Base-by-base conservation (phyloP, 2,113 vertebrate species). In the Nothoprocta pentlandii region DNA sequence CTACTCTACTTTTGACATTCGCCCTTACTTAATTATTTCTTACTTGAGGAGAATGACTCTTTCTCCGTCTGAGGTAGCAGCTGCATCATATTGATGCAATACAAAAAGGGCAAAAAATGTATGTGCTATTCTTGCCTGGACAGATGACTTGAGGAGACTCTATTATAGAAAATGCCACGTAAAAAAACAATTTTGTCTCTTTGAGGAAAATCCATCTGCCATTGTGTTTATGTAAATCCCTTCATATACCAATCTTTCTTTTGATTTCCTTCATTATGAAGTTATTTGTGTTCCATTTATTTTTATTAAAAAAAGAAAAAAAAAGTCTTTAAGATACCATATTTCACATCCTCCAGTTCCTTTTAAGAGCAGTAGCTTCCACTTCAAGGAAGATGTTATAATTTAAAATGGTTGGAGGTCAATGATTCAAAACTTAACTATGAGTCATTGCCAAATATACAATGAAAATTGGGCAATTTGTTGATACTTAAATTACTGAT, bases 1-100 rank as follows among this genome's bases (percentile, higher is more conserved):
- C 6, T 21, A 54, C 34, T 10, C 22, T 63, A 30, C 58, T 86
- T 87, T 66, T 89, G 82, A 77, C 67, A 77, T 54, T 94, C 59
- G 46, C 32, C 17, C 59, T 82, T 75, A 80, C 16, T 89, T 92
- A 92, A 94, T 93, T 89, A 91, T 89, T 85, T 95, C 80, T 91
- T 89, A 74, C 36, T 66, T 87, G 70, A 36, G 30, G 42, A 95
- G 54, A 94, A 90, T 66, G 9, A 68, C 58, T 93, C 36, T 89
- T 91, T 77, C 59, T 78, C 53, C 1, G 16, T 12, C 89, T 91
- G 81, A 92, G 64, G 68, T 59, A 94, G 92, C 73, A 96, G 85
- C 89, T 94, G 70, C 63, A 89, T 87, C 51, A 39, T 69, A 85
- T 22, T 87, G 63, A 66, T 87, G 61, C 9, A 92, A 94, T 78